Evolutionary conservation across 2,797 vertebrate species (phyloP), one percentile per base, ranked within the genome.

Genomic region (Schizopygopsis pylzovi): DNA sequence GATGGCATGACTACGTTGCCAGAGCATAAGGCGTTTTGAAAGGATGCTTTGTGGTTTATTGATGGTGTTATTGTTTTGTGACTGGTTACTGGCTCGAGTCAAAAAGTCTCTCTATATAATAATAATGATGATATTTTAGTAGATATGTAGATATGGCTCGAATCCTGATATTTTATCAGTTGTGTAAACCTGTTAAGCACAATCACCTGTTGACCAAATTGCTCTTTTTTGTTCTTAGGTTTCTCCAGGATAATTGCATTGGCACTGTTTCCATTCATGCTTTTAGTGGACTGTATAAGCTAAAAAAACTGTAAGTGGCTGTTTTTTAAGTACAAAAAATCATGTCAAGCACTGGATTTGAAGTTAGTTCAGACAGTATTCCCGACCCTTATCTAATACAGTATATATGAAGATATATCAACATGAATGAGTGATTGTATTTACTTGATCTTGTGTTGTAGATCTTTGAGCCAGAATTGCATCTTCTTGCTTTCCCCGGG

Each of bases 161-260:
- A 9, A 15, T 75, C 15, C 15, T 75, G 16, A 28, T 49, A 10
- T 33, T 49, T 11, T 5, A 49, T 47, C 12, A 41, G 12, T 54
- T 16, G 5, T 41, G 33, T 25, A 12, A 22, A 71, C 22, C 16
- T 61, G 20, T 39, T 78, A 41, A 45, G 22, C 5, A 37, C 11
- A 73, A 37, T 54, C 6, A 22, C 15, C 39, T 15, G 20, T 25
- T 65, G 13, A 18, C 37, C 22, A 52, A 25, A 49, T 41, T 63
- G 25, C 9, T 63, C 13, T 41, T 25, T 54, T 45, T 61, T 7
- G 67, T 28, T 59, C 73, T 45, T 47, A 88, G 91, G 81, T 95
- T 94, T 90, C 94, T 95, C 75, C 93, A 95, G 76, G 75, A 93
- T 79, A 94, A 93, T 45, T 93, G 90, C 80, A 92, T 95, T 75